phyloP scores from a whole-genome alignment of 2,113 vertebrate genomes.

The Atherinomorus stipes region DNA sequence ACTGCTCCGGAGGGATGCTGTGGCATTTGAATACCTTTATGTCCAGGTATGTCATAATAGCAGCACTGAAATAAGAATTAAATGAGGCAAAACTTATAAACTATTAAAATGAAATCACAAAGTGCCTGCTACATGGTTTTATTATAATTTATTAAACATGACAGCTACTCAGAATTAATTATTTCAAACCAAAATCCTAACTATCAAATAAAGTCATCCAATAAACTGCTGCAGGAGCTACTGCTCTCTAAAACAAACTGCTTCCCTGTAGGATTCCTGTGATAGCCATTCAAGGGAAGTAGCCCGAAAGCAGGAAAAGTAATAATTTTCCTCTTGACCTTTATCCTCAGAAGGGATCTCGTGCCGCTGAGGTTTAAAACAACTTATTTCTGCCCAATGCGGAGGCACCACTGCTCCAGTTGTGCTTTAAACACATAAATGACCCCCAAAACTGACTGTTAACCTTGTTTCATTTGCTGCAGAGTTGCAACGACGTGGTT shows the following conservation, averaged over 20 bases:
- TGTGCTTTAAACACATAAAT: slow-evolving; percentile 6
- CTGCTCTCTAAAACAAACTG: slow-evolving; percentile 23
- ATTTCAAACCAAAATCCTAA: too few relatives aligned
- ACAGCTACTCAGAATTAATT: too few relatives aligned
- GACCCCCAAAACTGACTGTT: not conserved
- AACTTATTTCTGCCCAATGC: slow-evolving; percentile 7
- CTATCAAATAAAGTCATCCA: too few relatives aligned
- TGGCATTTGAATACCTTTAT: slow-evolving; percentile 98
- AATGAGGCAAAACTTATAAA: not conserved
- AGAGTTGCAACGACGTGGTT: slow-evolving; percentile 97
- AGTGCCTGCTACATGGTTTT: too few relatives aligned
- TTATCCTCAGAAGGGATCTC: slow-evolving; percentile 39
- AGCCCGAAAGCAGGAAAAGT: slow-evolving; percentile 22
- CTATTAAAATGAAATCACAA: too few relatives aligned
- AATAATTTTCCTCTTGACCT: slow-evolving; percentile 33
- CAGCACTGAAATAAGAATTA: not conserved
- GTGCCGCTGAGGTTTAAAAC: slow-evolving; percentile 23
- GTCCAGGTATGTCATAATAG: slow-evolving; percentile 86
- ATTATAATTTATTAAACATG: too few relatives aligned
- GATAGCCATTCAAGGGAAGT: slow-evolving; percentile 42
- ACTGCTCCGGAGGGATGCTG: slow-evolving; percentile 92
- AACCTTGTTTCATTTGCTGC: slow-evolving; percentile 27
- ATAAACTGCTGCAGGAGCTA: slow-evolving; percentile 2
- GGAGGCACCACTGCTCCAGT: not conserved
- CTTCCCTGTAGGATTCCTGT: slow-evolving; percentile 13